A percentile compares a stretch with the other conserved stretches of the same genome.
These are phyloP conservation scores for Anastrepha obliqua DNA, from an alignment of 1,140 invertebrate genomes.

Conservation along the genomic window DNA sequence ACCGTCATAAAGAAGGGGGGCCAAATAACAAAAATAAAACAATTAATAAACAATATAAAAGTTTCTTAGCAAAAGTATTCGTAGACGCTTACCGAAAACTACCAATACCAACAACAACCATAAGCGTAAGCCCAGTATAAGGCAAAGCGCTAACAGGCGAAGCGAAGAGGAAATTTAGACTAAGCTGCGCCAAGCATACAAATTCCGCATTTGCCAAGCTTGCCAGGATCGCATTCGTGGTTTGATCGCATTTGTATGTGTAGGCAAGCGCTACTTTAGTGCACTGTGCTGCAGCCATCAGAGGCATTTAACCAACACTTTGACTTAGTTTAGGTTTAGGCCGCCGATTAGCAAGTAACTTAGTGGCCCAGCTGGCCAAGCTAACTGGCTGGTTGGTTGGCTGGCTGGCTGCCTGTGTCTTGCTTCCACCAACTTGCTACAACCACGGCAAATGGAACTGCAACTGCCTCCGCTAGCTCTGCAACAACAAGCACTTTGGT, in stretches of 20 bases:
- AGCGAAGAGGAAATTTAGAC: too few relatives aligned
- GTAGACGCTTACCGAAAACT: too few relatives aligned
- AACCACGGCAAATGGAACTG: background rate
- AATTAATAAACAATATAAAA: background rate
- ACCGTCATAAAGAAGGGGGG: too few relatives aligned
- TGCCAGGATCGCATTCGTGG: background rate
- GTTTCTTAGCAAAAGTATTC: background rate
- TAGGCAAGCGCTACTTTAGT: background rate
- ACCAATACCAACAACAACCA: too few relatives aligned
- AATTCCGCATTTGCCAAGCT: background rate
- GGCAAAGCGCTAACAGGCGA: too few relatives aligned
- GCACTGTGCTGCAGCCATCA: too few relatives aligned
- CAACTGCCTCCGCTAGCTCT: background rate
- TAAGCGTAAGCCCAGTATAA: too few relatives aligned
- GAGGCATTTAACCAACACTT: background rate
- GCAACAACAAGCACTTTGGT: constrained; percentile 30
- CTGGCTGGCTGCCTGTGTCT: background rate
- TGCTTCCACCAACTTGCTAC: background rate
- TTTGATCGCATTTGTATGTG: background rate
- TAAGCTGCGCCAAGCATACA: background rate
- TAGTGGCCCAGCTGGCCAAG: background rate
- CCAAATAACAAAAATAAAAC: too few relatives aligned
- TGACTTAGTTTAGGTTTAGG: constrained; percentile 36
- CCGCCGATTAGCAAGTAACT: background rate
- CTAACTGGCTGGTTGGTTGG: too few relatives aligned